Evolutionary conservation across 2,113 vertebrate species (phyloP), one percentile per base, ranked within the genome.

Genomic region (Psittacula cyanocephala): DNA sequence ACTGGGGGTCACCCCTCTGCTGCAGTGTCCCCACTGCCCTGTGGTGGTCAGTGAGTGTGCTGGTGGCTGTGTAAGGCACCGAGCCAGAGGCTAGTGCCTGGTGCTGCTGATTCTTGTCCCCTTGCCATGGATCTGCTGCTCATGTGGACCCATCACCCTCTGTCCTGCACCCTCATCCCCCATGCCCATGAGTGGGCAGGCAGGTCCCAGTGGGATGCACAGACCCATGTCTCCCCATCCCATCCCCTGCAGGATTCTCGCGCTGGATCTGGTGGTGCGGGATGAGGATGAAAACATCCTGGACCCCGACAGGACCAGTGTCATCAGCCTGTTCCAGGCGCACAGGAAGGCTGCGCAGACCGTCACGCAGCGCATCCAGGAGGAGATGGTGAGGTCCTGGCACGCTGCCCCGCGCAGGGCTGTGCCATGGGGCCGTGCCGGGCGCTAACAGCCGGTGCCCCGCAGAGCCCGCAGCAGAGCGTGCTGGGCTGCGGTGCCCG

Each of bases 321-420:
- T 97, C 83, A 95, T 97, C 91, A 97, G 95, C 93, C 96, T 97
- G 59, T 97, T 97, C 89, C 96, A 89, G 88, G 97, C 95, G 0
- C 97, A 97, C 94, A 50, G 16, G 65, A 92, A 67, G 52, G 96
- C 97, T 0, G 91, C 77, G 0, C 80, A 81, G 17, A 95, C 86
- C n/a, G 3, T 97, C 86, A 93, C 31, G 1, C 79, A 95, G 57
- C 86, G 89, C 74, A 88, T 97, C 52, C 92, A 94, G 86, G 95
- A 97, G 86, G 97, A 97, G 92, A 83, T 0, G 97, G 96, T 97
- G 93, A 92, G 97, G 33, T 59, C 33, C 57, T 23, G 20, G 55
- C 13, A 14, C 20, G 27, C 52, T 29, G 55, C 23, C 17, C 29
- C 29, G 18, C 29, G 53, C 53, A 9, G 29, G 27, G 17, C 52